phyloP scores from a whole-genome alignment of 2,888 invertebrate genomes.

The Synergus gifuensis region DNA sequence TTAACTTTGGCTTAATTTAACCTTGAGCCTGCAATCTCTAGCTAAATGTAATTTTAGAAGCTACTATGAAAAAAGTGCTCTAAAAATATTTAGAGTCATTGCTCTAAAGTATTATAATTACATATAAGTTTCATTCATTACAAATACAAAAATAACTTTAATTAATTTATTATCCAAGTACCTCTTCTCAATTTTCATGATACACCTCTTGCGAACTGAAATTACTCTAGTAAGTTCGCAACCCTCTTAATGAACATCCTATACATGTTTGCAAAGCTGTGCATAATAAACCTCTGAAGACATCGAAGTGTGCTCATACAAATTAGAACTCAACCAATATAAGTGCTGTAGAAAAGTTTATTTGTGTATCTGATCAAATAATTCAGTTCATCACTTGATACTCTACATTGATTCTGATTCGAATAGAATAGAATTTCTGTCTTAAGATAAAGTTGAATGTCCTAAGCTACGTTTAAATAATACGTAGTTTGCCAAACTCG shows the following conservation, averaged over 20 bases:
- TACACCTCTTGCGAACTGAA: neutral
- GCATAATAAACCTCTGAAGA: neutral
- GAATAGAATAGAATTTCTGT: neutral
- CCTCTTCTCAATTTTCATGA: neutral
- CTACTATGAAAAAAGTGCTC: neutral
- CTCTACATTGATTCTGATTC: neutral
- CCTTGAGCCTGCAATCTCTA: too few relatives aligned
- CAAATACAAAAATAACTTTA: neutral
- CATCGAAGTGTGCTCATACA: neutral
- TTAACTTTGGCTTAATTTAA: neutral
- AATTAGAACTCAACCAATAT: neutral
- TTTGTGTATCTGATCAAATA: neutral
- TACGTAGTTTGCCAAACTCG: neutral
- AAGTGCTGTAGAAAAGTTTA: neutral
- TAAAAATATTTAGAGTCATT: neutral
- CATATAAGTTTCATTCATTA: neutral
- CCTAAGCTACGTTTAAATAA: neutral
- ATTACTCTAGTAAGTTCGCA: constrained; percentile 1
- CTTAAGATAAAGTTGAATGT: neutral
- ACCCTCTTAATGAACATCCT: neutral
- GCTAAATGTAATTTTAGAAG: too few relatives aligned
- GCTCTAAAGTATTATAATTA: neutral
- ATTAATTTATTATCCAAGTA: neutral
- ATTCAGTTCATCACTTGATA: neutral
- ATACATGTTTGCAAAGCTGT: neutral